These are phyloP conservation scores for Eubucco bourcierii DNA, from an alignment of 2,113 vertebrate genomes.

Conservation along the genomic window DNA sequence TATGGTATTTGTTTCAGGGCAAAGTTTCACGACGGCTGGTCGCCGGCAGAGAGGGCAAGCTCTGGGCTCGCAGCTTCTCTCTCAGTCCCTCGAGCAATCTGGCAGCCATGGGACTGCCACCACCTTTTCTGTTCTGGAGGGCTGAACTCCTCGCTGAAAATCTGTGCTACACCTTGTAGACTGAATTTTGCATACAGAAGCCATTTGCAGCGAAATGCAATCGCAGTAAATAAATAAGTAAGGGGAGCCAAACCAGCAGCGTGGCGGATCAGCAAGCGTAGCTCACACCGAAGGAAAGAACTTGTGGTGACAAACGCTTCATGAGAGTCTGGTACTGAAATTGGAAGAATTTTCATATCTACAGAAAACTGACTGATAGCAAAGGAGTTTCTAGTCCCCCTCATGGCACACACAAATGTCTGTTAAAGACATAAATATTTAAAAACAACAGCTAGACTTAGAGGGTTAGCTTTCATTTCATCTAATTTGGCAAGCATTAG, in stretches of 20 bases:
- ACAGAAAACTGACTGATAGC: conserved; percentile 75
- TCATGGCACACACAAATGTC: conserved; percentile 72
- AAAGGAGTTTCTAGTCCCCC: conserved; percentile 79
- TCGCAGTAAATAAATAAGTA: conserved; percentile 4
- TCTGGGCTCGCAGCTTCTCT: conserved; percentile 27
- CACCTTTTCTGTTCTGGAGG: neutral
- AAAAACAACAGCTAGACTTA: conserved; percentile 81
- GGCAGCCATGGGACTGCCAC: neutral
- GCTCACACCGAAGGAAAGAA: neutral
- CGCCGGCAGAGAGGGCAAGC: neutral
- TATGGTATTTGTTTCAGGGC: neutral
- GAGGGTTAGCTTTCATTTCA: conserved; percentile 78
- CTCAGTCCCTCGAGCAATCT: conserved; percentile 36
- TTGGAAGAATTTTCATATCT: conserved; percentile 65
- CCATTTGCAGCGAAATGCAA: neutral
- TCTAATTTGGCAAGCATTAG: conserved; percentile 76
- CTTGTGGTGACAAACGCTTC: neutral
- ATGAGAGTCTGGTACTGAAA: conserved; percentile 46
- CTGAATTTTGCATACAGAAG: neutral
- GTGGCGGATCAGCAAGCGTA: neutral
- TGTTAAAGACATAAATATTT: conserved; percentile 84
- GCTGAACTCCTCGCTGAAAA: neutral
- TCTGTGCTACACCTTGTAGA: neutral
- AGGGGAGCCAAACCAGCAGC: neutral
- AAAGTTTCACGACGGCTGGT: neutral